phyloP scores from a whole-genome alignment of 2,797 vertebrate species.

The Megalops cyprinoides region DNA sequence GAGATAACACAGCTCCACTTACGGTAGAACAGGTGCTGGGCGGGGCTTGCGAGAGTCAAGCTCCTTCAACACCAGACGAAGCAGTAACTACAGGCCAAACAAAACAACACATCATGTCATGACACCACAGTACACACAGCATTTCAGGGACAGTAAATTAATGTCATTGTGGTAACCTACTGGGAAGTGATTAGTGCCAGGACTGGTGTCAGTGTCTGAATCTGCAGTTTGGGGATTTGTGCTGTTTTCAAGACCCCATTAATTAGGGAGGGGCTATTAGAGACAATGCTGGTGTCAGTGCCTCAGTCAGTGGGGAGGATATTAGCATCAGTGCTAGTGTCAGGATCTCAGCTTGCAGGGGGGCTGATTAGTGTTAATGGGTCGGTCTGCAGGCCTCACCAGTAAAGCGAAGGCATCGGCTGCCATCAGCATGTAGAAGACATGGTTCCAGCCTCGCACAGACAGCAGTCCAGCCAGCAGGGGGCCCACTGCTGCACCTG shows the following conservation, averaged over 20 bases:
- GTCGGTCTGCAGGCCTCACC: slow-evolving; percentile 68
- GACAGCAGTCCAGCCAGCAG: slow-evolving; percentile 89
- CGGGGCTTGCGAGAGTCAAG: slow-evolving; percentile 55
- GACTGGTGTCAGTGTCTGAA: background rate
- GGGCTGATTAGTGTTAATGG: too few species aligned
- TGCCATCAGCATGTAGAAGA: slow-evolving; percentile 94
- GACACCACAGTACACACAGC: slow-evolving; percentile 21
- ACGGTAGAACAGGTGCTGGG: slow-evolving; percentile 65
- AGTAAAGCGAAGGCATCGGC: slow-evolving; percentile 86
- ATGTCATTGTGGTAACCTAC: background rate
- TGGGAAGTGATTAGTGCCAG: background rate
- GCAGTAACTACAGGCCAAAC: slow-evolving; percentile 60
- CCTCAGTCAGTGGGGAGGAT: background rate
- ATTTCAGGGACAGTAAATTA: background rate
- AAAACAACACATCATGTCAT: slow-evolving; percentile 11
- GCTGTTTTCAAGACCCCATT: background rate
- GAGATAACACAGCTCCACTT: slow-evolving; percentile 47
- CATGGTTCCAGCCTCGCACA: slow-evolving; percentile 83
- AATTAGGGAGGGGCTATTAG: background rate
- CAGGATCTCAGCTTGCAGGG: too few species aligned
- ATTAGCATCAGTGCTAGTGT: background rate
- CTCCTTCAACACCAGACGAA: slow-evolving; percentile 72
- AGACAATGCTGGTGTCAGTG: background rate
- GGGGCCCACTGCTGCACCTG: slow-evolving; percentile 90
- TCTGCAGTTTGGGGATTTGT: background rate